Evolutionary conservation across 2,113 vertebrate species (phyloP).

Genomic region (Petromus typicus): DNA sequence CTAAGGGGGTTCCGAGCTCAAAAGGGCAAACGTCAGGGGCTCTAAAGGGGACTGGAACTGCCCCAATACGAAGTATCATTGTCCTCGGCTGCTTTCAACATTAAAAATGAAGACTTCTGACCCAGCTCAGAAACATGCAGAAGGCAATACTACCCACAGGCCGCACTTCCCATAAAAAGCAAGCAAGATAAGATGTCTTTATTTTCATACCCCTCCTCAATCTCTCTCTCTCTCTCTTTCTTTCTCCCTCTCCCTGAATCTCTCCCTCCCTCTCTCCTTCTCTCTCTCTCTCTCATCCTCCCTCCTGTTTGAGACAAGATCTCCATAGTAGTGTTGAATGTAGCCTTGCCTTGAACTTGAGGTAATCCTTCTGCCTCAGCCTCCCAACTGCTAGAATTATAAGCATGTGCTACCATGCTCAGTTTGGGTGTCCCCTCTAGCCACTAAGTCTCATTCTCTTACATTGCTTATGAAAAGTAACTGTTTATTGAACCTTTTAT

Average conservation of each 20-base stretch:
- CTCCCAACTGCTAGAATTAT: neutral
- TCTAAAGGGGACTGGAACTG: neutral
- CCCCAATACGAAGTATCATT: fast-evolving
- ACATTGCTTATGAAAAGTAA: neutral
- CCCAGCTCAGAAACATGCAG: neutral
- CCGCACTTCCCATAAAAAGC: neutral
- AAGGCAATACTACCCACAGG: neutral
- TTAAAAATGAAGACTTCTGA: neutral
- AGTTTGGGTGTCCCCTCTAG: neutral
- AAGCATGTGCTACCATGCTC: neutral
- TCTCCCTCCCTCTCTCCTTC: neutral
- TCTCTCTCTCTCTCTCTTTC: neutral
- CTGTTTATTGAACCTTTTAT: neutral
- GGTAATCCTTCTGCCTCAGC: neutral
- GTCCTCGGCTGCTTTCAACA: neutral
- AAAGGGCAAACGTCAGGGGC: neutral
- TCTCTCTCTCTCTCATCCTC: neutral
- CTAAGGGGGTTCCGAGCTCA: neutral
- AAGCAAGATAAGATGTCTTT: neutral
- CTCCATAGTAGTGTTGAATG: neutral
- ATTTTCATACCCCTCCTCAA: neutral
- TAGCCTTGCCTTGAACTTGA: neutral
- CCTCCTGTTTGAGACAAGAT: neutral
- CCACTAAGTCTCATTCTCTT: neutral
- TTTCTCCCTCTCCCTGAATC: neutral